Evolutionary conservation across 64 coral and sea anemone species (phyloP).

Genomic region (Catalaphyllia jardinei): DNA sequence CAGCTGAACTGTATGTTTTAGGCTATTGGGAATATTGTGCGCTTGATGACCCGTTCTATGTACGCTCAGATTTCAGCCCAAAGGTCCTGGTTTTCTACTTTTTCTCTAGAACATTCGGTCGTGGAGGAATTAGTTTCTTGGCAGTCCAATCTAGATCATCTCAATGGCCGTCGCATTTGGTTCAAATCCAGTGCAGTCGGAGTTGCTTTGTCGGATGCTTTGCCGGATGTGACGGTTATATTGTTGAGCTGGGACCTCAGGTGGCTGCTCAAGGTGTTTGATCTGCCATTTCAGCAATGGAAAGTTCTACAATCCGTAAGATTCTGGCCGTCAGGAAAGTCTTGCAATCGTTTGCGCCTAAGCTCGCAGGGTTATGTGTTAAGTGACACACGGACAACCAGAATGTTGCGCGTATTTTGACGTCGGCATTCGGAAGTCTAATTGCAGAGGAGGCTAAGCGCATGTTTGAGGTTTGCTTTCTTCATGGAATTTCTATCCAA

Average conservation of each 20-base stretch:
- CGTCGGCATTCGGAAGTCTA: too few species aligned
- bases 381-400: slow-evolving; percentile 32
- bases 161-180: slow-evolving; percentile 51
- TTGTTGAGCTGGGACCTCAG: slow-evolving; percentile 54
- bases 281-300: neutral
- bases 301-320: slow-evolving; percentile 46
- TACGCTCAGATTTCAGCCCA: slow-evolving; percentile 38
- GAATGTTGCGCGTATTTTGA: slow-evolving; percentile 22
- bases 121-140: slow-evolving; percentile 50
- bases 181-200: slow-evolving; percentile 58
- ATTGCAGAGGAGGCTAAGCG: too few species aligned
- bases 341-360: slow-evolving; percentile 27
- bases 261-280: slow-evolving; percentile 60
- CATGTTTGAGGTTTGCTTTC: too few species aligned
- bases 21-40: slow-evolving; percentile 49
- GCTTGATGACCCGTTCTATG: slow-evolving; percentile 46
- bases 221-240: slow-evolving; percentile 47
- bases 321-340: slow-evolving; percentile 21
- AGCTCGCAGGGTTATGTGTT: neutral
- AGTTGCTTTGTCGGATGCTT: slow-evolving; percentile 63
- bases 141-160: slow-evolving; percentile 20
- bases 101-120: slow-evolving; percentile 14
- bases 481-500: too few species aligned
- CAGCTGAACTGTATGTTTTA: slow-evolving; percentile 51
- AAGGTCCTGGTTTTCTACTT: slow-evolving; percentile 13